Evolutionary conservation across 30 jellyfish, hydroid and myxozoan species (phyloP), one percentile per base, ranked within the genome.

Genomic region (Aurelia aurita complex sp. Pacific): DNA sequence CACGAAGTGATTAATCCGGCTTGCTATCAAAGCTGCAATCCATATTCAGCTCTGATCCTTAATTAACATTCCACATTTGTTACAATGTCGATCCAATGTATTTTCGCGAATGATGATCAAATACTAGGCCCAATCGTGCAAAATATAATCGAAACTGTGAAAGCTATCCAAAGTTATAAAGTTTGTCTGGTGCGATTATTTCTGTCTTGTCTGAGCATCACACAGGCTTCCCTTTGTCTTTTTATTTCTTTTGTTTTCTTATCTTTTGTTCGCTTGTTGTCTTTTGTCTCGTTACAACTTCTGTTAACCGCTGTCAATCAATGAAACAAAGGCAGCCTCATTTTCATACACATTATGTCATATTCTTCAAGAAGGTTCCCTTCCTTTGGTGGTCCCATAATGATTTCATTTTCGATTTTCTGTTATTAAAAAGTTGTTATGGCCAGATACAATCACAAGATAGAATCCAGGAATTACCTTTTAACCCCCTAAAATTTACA

Each of bases 271-370:
- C 33, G 33, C 32, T 50, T 76, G 61, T 63, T 17, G 9, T 70
- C 54, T 63, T 29, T 64, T 79, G 89, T 79, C 67, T 32, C 29
- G 32, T 18, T 60, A 77, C 87, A 77, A 77, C 67, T 29, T 12
- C 65, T 11, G 68, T 68, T 14, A 34, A 60, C 77, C 67, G 67
- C 87, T 77, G 87, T 77, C 87, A 77, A 63, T 77, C 87, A 77
- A n/a, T 15, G 14, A 74, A 68, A n/a, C 54, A 68, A n/a, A 33
- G 17, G 19, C 34, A 5, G 67, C 63, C 10, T 9, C 57, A 46
- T 46, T 46, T 46, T 9, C 57, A 46, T 46, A 4, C 57, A 4
- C 15, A 14, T 46, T 5, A 9, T 46, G 57, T 46, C 57, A 46
- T 46, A 46, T 9, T 46, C 15, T 46, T 7, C 57, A 46, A 46